These are phyloP conservation scores for Myiagra hebetior DNA, from an alignment of 2,113 vertebrate species.

Conservation along the genomic window DNA sequence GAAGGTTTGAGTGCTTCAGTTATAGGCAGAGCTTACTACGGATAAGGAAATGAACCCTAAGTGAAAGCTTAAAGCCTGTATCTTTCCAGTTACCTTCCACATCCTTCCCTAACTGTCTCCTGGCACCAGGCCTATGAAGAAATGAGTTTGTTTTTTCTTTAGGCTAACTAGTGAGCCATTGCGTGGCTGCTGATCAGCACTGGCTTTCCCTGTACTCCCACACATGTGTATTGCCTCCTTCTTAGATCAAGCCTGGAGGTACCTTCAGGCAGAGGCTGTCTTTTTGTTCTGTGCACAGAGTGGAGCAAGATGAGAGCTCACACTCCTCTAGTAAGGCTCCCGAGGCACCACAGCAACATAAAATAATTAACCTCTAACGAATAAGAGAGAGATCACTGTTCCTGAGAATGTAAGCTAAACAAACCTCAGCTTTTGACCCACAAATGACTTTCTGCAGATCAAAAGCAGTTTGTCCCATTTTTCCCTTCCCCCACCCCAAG, in stretches of 20 bases:
- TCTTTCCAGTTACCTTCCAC: background rate
- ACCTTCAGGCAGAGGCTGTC: background rate
- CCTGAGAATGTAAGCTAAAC: background rate
- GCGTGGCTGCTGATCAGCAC: background rate
- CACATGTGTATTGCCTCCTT: fast-evolving
- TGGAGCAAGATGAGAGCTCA: background rate
- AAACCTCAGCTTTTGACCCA: background rate
- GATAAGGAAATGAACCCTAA: background rate
- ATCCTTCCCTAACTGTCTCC: background rate
- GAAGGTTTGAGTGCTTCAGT: background rate
- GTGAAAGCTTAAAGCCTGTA: background rate
- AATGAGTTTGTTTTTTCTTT: background rate
- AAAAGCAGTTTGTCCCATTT: background rate
- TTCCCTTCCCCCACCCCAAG: background rate
- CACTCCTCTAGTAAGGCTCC: background rate
- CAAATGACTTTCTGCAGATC: background rate
- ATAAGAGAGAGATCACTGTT: background rate
- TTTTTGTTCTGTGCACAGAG: background rate
- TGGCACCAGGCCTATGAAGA: background rate
- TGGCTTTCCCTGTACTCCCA: background rate
- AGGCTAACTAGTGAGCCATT: background rate
- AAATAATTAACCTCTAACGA: background rate
- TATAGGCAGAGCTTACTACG: background rate
- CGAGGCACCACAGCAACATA: background rate
- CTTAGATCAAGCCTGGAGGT: background rate